Conservation (phyloP, 2,113 vertebrate species). For the Ptilonorhynchus violaceus region DNA sequence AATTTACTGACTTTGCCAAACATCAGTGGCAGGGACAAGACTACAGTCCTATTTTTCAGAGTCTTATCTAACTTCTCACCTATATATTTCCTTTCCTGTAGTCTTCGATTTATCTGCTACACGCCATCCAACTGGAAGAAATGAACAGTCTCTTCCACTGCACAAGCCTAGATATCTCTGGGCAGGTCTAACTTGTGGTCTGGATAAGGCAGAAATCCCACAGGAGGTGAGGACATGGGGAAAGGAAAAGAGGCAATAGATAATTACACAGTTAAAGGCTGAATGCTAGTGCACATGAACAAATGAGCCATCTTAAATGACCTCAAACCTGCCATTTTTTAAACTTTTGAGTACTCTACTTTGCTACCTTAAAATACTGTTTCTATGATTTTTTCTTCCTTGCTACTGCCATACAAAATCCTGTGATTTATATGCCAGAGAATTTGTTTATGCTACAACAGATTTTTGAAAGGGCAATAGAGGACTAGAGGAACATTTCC, state of each 20-base stretch:
- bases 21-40: neutral
- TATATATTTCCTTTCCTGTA: neutral
- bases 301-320: neutral
- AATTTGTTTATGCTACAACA: neutral
- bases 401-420: neutral
- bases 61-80: conserved; percentile 6
- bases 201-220: neutral
- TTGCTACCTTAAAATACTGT: neutral
- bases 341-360: neutral
- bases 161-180: neutral
- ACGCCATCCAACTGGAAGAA: neutral
- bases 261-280: neutral
- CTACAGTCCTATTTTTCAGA: conserved; percentile 1
- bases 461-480: neutral
- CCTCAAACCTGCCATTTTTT: neutral
- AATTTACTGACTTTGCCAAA: conserved; percentile 1
- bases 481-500: neutral
- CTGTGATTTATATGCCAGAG: neutral
- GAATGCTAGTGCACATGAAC: neutral
- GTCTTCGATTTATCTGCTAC: neutral
- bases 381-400: neutral
- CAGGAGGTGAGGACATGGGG: neutral
- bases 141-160: neutral
- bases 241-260: neutral
- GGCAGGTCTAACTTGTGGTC: neutral